phyloP scores from a whole-genome alignment of 2,888 invertebrate genomes.

The Acrobasis repandana region DNA sequence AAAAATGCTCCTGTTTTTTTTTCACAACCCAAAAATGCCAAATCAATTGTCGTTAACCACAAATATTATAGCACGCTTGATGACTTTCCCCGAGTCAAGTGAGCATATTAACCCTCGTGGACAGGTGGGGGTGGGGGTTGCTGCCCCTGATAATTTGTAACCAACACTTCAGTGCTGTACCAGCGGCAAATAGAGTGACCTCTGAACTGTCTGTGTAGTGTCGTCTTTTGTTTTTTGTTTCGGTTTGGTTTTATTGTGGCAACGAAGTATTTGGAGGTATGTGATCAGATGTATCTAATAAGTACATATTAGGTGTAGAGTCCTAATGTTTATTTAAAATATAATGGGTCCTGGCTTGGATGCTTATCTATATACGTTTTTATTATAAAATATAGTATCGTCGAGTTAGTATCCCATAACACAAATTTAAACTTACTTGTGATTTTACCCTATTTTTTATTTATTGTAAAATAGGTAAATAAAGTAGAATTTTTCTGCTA shows the following conservation, averaged over 20 bases:
- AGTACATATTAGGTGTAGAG: too few relatives aligned
- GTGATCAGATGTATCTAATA: neutral
- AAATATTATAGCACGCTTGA: constrained; percentile 60
- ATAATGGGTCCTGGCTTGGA: too few relatives aligned
- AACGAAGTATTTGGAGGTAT: constrained; percentile 1
- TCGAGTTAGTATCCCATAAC: too few relatives aligned
- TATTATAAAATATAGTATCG: too few relatives aligned
- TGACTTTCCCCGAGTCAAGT: constrained; percentile 74
- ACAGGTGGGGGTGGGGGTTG: constrained; percentile 70
- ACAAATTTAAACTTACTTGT: too few relatives aligned
- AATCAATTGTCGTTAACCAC: constrained; percentile 14
- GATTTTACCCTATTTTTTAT: too few relatives aligned
- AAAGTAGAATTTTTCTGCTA: too few relatives aligned
- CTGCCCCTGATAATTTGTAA: constrained; percentile 66
- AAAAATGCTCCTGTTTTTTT: neutral
- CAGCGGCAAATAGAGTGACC: constrained; percentile 70
- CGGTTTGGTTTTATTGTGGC: neutral
- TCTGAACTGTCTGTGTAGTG: constrained; percentile 51
- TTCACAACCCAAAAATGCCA: neutral
- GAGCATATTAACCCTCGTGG: constrained; percentile 68
- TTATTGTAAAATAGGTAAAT: too few relatives aligned
- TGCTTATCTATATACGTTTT: too few relatives aligned
- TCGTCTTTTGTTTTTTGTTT: constrained; percentile 34
- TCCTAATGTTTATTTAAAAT: too few relatives aligned
- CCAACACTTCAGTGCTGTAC: constrained; percentile 67